These are phyloP conservation scores for Varecia variegata DNA, from an alignment of 2,797 vertebrate species.

Conservation along the genomic window DNA sequence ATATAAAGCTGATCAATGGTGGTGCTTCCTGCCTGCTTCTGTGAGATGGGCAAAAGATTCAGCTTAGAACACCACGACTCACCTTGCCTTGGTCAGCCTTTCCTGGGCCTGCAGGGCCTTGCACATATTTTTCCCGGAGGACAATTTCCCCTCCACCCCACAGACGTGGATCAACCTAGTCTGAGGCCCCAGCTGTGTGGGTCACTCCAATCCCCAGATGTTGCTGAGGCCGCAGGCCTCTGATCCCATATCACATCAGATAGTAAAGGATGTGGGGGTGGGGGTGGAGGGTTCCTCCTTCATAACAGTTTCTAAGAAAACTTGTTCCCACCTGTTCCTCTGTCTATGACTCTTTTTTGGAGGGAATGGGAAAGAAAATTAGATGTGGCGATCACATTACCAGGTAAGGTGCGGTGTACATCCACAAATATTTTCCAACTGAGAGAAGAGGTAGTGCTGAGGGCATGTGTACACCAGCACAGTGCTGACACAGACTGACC, in stretches of 20 bases:
- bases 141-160: slow-evolving; percentile 1
- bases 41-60: slow-evolving; percentile 68
- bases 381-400: background rate
- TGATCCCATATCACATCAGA: background rate
- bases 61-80: slow-evolving; percentile 41
- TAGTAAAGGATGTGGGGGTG: background rate
- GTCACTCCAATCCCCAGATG: background rate
- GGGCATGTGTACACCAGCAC: background rate
- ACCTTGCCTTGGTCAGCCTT: slow-evolving; percentile 53
- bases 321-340: slow-evolving; percentile 52
- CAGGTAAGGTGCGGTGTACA: background rate
- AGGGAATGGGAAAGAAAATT: slow-evolving; percentile 55
- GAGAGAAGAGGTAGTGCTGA: background rate
- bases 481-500: background rate
- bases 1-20: slow-evolving; percentile 75
- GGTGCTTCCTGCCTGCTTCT: slow-evolving; percentile 77
- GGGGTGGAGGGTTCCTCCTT: slow-evolving; percentile 29
- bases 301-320: slow-evolving; percentile 68
- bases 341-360: slow-evolving; percentile 72
- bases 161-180: slow-evolving; percentile 15
- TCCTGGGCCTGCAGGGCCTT: slow-evolving; percentile 25
- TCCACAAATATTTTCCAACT: background rate
- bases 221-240: slow-evolving; percentile 3
- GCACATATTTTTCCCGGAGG: slow-evolving; percentile 15
- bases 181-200: background rate